phyloP scores from a whole-genome alignment of 2,888 invertebrate species.

The Hydraecia micacea region DNA sequence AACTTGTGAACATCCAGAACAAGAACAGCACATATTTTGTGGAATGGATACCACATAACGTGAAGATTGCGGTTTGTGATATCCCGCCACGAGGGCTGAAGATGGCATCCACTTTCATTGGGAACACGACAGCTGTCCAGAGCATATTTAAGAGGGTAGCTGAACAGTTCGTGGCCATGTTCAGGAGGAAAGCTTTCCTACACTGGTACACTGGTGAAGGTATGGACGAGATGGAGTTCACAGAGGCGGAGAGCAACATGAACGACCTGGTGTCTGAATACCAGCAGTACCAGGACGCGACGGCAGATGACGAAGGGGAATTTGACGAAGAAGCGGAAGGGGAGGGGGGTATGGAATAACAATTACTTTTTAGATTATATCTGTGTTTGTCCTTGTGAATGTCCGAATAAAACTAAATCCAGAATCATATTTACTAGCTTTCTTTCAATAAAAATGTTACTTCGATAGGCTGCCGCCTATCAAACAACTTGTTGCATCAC shows the following conservation, averaged over 20 bases:
- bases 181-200: constrained; percentile 98
- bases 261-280: constrained; percentile 93
- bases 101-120: constrained; percentile 97
- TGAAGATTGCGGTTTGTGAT: constrained; percentile 95
- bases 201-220: constrained; percentile 99
- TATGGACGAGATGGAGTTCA: constrained; percentile 98
- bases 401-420: constrained; percentile 72
- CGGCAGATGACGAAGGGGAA: constrained; percentile 90
- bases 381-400: constrained; percentile 75
- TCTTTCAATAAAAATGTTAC: background rate
- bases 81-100: constrained; percentile 94
- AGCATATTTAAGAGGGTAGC: constrained; percentile 96
- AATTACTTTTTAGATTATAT: constrained; percentile 68
- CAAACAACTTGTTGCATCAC: too few species aligned
- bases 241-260: constrained; percentile 97
- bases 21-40: constrained; percentile 95
- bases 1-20: constrained; percentile 94
- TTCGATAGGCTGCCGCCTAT: too few species aligned
- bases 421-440: constrained; percentile 39
- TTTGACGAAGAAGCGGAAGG: constrained; percentile 90
- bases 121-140: constrained; percentile 96
- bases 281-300: constrained; percentile 93
- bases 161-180: constrained; percentile 97
- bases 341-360: constrained; percentile 87
- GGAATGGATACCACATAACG: constrained; percentile 95